Evolutionary conservation across 2,797 vertebrate genomes (phyloP), one percentile per base, ranked within the genome.

Genomic region (Anguilla megastoma): DNA sequence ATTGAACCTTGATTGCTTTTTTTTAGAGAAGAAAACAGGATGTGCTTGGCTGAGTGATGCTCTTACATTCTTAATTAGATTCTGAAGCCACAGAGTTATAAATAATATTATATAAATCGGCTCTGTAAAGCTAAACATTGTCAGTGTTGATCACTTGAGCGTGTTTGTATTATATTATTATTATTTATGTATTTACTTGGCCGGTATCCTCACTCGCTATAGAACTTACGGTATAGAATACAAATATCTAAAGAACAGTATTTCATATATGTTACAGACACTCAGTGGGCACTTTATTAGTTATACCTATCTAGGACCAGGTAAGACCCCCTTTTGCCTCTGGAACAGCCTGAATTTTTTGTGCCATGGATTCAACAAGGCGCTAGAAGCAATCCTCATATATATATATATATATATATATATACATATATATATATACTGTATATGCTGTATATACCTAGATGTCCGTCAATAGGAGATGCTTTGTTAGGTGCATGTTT

Each of bases 141-240:
- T 71, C 27, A 71, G 66, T 10, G 27, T 71, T 71, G 66, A n/a
- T 24, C 24, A 79, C 14, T 79, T 79, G 3, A 79, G 74, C 76
- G 48, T 80, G 5, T 80, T 80, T 45, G 76, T 18, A 79, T 79
- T 79, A 5, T 41, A 36, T 48, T 45, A 0, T 45, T 45, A 45
- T 41, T 80, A 80, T 45, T 80, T 80, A 80, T 80, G 27, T 74
- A 74, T 33, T 36, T 74, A 74, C 30, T 74, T 74, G 9, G 71
- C 30, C 4, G 71, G n/a, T 14, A 48, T 7, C 14, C 33, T 80
- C 33, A 45, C 18, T 80, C 7, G 10, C 41, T 24, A 45, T 41
- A 48, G 18, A 80, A 48, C 36, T 21, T 80, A 48, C 18, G 21
- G 41, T 80, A 16, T 3, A 45, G 33, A 48, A 24, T 45, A 48